phyloP scores from a whole-genome alignment of 1,140 invertebrate genomes.

The Atta texana region DNA sequence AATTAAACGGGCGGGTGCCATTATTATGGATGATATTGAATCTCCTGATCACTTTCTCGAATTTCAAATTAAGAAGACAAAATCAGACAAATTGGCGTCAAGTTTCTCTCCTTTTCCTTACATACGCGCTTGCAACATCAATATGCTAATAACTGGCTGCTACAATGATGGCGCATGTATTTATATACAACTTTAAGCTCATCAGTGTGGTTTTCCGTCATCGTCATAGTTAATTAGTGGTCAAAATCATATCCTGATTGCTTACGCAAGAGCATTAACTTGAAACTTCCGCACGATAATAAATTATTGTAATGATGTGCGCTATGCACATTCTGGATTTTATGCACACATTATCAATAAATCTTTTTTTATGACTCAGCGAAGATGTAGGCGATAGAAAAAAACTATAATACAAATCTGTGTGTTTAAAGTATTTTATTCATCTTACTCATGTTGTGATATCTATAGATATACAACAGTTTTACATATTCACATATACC shows the following conservation, averaged over 20 bases:
- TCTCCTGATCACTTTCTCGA: background rate
- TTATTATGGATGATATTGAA: slow-evolving; percentile 12
- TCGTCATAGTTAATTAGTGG: slow-evolving; percentile 64
- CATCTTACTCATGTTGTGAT: background rate
- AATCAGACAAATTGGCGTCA: background rate
- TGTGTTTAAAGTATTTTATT: background rate
- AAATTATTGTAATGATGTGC: slow-evolving; percentile 4
- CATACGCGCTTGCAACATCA: background rate
- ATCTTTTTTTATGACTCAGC: background rate
- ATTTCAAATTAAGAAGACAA: background rate
- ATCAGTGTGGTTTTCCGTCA: slow-evolving; percentile 23
- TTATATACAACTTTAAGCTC: slow-evolving; percentile 34
- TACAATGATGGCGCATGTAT: background rate
- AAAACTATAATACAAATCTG: background rate
- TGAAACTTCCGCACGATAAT: slow-evolving; percentile 20
- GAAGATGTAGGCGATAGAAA: background rate
- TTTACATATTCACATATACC: background rate
- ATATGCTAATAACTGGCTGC: background rate
- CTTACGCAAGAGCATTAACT: slow-evolving; percentile 51
- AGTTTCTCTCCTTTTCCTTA: background rate
- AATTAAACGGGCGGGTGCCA: slow-evolving; percentile 56
- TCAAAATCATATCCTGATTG: slow-evolving; percentile 46
- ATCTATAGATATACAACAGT: background rate
- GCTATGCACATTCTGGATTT: background rate
- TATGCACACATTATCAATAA: background rate